phyloP scores from a whole-genome alignment of 2,888 invertebrate species.

The Harpagoxenus sublaevis region DNA sequence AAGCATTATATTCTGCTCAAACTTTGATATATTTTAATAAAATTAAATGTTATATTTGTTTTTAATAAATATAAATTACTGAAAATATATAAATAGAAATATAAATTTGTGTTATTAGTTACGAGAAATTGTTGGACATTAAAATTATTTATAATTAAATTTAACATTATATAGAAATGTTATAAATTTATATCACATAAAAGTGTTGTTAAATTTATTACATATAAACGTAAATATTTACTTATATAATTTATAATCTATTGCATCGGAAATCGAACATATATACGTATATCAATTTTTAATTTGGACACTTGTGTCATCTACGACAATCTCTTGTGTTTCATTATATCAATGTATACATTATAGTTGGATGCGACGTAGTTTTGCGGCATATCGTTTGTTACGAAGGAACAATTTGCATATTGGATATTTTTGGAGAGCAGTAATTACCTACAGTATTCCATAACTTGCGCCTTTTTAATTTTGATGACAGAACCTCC shows the following conservation, averaged over 20 bases:
- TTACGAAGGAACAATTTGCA: slow-evolving; percentile 66
- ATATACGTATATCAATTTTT: neutral
- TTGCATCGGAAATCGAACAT: neutral
- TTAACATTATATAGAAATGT: neutral
- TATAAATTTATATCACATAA: slow-evolving; percentile 4
- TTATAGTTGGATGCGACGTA: slow-evolving; percentile 31
- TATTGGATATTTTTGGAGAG: slow-evolving; percentile 22
- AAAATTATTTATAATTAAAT: slow-evolving; percentile 15
- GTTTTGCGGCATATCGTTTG: slow-evolving; percentile 50
- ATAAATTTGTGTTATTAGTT: slow-evolving; percentile 17
- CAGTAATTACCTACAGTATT: neutral
- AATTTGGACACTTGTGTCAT: slow-evolving; percentile 6
- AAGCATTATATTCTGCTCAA: neutral
- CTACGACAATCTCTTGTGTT: neutral
- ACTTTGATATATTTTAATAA: neutral
- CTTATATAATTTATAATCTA: slow-evolving; percentile 32
- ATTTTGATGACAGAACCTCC: neutral
- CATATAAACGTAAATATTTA: neutral
- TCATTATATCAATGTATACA: slow-evolving; percentile 6
- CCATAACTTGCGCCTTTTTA: neutral
- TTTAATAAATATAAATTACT: slow-evolving; percentile 12
- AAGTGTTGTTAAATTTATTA: slow-evolving; percentile 7
- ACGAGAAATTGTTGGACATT: slow-evolving; percentile 5
- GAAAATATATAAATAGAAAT: neutral
- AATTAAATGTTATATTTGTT: neutral